A percentile compares a stretch with the other conserved stretches of the same genome.
Evolutionary conservation across 2,797 vertebrate species (phyloP).

Genomic region (Astyanax mexicanus): DNA sequence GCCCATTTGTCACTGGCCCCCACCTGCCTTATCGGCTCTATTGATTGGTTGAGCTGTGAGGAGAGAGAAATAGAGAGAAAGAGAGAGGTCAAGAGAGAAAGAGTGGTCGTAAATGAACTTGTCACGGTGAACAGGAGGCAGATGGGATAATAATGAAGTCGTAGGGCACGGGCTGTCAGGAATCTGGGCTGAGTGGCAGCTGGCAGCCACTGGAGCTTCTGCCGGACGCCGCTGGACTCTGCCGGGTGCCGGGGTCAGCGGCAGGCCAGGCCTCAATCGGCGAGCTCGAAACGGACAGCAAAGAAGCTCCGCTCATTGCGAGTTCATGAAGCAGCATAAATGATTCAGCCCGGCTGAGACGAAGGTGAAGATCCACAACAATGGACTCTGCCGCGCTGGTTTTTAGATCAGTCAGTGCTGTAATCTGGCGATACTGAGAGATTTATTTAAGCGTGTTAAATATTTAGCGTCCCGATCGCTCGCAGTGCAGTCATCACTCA

Average conservation of each 20-base stretch:
- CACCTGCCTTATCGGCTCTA: slow-evolving; percentile 72
- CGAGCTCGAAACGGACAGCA: slow-evolving; percentile 76
- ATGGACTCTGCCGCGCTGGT: slow-evolving; percentile 29
- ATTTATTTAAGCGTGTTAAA: slow-evolving; percentile 16
- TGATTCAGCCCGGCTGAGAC: slow-evolving; percentile 54
- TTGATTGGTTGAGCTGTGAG: slow-evolving; percentile 71
- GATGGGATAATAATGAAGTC: slow-evolving; percentile 82
- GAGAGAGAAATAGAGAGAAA: slow-evolving; percentile 1
- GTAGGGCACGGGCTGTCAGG: slow-evolving; percentile 64
- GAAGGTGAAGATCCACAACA: slow-evolving; percentile 46
- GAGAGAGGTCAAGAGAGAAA: not conserved
- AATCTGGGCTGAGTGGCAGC: slow-evolving; percentile 55
- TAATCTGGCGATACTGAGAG: slow-evolving; percentile 17
- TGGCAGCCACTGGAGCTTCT: slow-evolving; percentile 46
- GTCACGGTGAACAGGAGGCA: slow-evolving; percentile 79
- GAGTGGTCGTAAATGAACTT: slow-evolving; percentile 74
- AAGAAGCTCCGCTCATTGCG: slow-evolving; percentile 64
- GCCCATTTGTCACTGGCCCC: slow-evolving; percentile 58
- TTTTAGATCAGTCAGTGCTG: slow-evolving; percentile 11
- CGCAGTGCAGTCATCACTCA: not conserved
- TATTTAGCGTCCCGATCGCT: not conserved
- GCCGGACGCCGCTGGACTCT: slow-evolving; percentile 35
- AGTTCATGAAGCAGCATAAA: slow-evolving; percentile 76
- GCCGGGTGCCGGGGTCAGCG: slow-evolving; percentile 32
- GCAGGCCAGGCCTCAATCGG: slow-evolving; percentile 65